Percentiles rank a stretch among this genome's conserved stretches.
Evolutionary conservation across 2,113 vertebrate species (phyloP).

Genomic region (Macquaria ambigua): DNA sequence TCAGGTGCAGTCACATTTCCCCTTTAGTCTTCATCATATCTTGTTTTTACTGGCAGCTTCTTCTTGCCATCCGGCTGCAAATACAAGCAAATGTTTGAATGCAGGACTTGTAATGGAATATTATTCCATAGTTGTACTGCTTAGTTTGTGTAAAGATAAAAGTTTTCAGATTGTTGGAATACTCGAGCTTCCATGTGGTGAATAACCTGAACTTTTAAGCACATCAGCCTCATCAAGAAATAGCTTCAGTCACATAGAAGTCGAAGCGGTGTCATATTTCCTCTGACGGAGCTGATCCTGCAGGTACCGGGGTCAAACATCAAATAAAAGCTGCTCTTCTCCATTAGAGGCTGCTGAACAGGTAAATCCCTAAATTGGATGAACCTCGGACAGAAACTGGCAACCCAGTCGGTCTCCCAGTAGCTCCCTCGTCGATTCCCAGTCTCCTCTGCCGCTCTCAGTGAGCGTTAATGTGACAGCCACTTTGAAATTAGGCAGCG

Average conservation of each 20-base stretch:
- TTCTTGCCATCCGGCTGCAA: background rate
- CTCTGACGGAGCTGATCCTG: background rate
- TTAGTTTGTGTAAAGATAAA: too few relatives aligned
- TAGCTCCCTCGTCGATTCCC: slow-evolving; percentile 32
- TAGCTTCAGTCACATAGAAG: background rate
- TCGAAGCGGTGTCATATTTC: background rate
- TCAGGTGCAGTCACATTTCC: background rate
- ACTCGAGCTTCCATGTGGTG: background rate
- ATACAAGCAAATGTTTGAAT: background rate
- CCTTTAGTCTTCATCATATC: background rate
- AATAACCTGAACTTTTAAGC: background rate
- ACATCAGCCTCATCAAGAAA: background rate
- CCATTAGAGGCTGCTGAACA: slow-evolving; percentile 6
- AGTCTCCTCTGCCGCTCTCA: slow-evolving; percentile 53
- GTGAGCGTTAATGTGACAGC: slow-evolving; percentile 66
- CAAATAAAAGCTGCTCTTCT: background rate
- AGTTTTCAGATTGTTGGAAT: background rate
- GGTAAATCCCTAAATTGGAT: slow-evolving; percentile 45
- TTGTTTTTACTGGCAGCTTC: background rate
- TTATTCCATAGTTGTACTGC: background rate
- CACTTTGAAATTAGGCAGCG: slow-evolving; percentile 79
- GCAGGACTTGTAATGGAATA: background rate
- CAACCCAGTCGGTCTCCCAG: slow-evolving; percentile 22
- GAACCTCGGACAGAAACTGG: slow-evolving; percentile 32
- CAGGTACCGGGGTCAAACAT: slow-evolving; percentile 7